Evolutionary conservation across 2,797 vertebrate genomes (phyloP), one percentile per base, ranked within the genome.

Genomic region (Lophius americanus): DNA sequence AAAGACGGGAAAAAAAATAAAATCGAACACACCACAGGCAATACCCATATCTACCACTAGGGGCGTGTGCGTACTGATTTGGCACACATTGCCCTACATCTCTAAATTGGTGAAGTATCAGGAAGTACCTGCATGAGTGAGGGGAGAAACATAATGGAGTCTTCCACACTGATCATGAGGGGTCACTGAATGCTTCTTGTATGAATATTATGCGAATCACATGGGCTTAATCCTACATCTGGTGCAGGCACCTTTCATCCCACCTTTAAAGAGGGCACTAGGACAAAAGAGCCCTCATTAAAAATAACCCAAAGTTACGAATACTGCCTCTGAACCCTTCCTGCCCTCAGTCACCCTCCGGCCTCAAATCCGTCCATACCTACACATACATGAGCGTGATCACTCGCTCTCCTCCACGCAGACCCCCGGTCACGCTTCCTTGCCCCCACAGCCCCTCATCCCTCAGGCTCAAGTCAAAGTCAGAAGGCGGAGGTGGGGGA

Each of bases 401-500:
- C 56, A 69, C 41, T 50, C 36, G 5, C 59, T 57, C 56, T 70
- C 35, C 0, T 68, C 77, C 74, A 73, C 58, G 69, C 51, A 48
- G 49, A 35, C 46, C 50, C 60, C 58, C 9, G 39, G 68, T 78
- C 81, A 85, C 57, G 65, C 51, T 68, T 72, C 62, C 62, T 51
- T 60, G 47, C 72, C 65, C 44, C 62, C 56, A 61, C 66, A 14
- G 44, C 52, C 42, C 37, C 56, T 76, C 71, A 72, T 69, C 59
- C 72, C 64, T 49, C 1, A 48, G 36, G 74, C 80, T 89, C 80
- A 89, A 89, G 73, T 51, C 61, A 9, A 51, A 59, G 14, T 58
- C 46, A 9, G 53, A 38, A 54, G 71, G 5, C 13, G 12, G 41
- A 57, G 76, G 61, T 12, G 51, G 33, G 23, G 23, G 23, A 23